Conservation (phyloP, 2,888 invertebrate genomes). For the Sialis fuliginosa region DNA sequence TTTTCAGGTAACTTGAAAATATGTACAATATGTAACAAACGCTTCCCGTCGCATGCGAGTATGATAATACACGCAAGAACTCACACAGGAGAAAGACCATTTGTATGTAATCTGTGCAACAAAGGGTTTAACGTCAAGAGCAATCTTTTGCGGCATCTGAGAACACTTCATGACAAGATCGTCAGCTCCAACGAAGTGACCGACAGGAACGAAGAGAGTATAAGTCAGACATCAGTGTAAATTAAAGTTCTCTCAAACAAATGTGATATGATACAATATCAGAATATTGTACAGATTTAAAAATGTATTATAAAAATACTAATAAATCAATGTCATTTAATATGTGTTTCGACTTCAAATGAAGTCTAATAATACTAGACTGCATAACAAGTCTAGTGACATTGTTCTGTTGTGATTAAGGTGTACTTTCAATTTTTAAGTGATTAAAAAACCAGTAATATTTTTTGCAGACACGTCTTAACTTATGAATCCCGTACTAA, state of each 20-base stretch:
- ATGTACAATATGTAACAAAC: constrained; percentile 52
- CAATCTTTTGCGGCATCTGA: constrained; percentile 51
- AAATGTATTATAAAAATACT: too few species aligned
- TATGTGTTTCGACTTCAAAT: too few species aligned
- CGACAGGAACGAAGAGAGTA: neutral
- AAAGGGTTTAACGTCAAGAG: constrained; percentile 68
- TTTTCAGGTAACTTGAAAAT: constrained; percentile 34
- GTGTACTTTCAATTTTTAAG: too few species aligned
- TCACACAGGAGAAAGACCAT: constrained; percentile 57
- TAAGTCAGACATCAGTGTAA: too few species aligned
- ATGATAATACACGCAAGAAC: constrained; percentile 63
- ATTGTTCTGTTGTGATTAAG: too few species aligned
- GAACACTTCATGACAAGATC: constrained; percentile 56
- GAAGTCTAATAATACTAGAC: too few species aligned
- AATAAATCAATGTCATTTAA: too few species aligned
- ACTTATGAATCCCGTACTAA: too few species aligned
- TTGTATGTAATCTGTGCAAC: constrained; percentile 54
- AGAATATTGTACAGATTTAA: neutral
- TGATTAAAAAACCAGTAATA: too few species aligned
- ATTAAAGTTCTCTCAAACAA: neutral
- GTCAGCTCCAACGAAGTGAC: constrained; percentile 24
- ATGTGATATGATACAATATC: neutral
- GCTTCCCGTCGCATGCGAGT: constrained; percentile 60
- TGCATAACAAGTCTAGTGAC: too few species aligned
- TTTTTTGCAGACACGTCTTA: too few species aligned